These are phyloP conservation scores for Sciurus carolinensis DNA, from an alignment of 2,797 vertebrate genomes.

Conservation along the genomic window DNA sequence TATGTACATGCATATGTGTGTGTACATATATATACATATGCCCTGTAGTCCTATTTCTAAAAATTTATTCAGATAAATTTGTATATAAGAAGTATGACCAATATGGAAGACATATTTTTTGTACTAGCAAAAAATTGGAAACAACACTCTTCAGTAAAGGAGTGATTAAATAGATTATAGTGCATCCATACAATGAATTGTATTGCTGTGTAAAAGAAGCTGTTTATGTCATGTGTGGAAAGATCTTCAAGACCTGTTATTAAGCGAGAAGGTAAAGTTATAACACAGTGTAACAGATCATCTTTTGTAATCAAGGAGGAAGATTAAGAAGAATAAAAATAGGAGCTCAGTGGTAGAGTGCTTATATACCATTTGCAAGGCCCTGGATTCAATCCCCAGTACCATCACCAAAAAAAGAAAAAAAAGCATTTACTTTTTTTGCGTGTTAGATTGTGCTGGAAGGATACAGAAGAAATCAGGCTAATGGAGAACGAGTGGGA, in stretches of 20 bases:
- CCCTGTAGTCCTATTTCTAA: neutral
- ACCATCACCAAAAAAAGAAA: too few species aligned
- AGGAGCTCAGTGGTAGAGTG: too few species aligned
- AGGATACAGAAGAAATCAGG: too few species aligned
- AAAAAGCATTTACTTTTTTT: too few species aligned
- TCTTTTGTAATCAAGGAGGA: neutral
- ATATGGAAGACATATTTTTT: neutral
- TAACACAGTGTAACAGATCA: neutral
- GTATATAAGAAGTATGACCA: neutral
- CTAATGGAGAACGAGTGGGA: too few species aligned
- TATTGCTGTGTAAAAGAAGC: slow-evolving; percentile 38
- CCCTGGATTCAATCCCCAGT: too few species aligned
- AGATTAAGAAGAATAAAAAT: neutral
- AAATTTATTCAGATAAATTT: slow-evolving; percentile 32
- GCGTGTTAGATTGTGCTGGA: too few species aligned
- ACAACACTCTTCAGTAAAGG: neutral
- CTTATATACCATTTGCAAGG: too few species aligned
- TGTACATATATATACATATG: too few species aligned
- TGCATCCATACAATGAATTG: slow-evolving; percentile 36
- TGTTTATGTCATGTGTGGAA: neutral
- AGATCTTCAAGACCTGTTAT: slow-evolving; percentile 4
- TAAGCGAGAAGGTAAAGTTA: slow-evolving; percentile 31
- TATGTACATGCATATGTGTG: too few species aligned
- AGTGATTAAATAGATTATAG: slow-evolving; percentile 24
- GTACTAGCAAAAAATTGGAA: slow-evolving; percentile 29